Evolutionary conservation across 2,888 invertebrate species (phyloP).

Genomic region (Protodeltote pygarga): DNA sequence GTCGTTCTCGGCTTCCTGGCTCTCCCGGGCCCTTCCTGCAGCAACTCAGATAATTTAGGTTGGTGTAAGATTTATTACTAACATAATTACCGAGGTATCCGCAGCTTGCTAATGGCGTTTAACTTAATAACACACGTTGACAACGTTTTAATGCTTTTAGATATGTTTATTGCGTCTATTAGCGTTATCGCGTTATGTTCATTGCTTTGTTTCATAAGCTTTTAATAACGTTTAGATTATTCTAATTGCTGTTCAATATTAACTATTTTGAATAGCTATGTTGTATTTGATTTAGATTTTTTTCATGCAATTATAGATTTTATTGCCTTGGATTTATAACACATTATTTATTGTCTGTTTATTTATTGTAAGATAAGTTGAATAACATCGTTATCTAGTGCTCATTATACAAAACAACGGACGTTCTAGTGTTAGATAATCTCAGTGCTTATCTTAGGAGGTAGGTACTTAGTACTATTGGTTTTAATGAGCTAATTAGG

Average conservation of each 20-base stretch:
- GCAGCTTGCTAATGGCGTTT: slow-evolving; percentile 63
- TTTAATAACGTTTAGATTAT: slow-evolving; percentile 12
- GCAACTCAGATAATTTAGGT: slow-evolving; percentile 83
- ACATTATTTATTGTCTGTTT: slow-evolving; percentile 15
- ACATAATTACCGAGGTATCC: slow-evolving; percentile 65
- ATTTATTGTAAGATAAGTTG: slow-evolving; percentile 12
- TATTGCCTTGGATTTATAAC: slow-evolving; percentile 7
- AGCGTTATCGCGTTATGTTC: slow-evolving; percentile 41
- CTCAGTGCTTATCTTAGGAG: slow-evolving; percentile 21
- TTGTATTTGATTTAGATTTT: too few species aligned
- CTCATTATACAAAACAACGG: slow-evolving; percentile 5
- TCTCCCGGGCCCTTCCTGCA: slow-evolving; percentile 73
- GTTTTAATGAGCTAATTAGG: slow-evolving; percentile 18
- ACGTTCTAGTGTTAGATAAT: slow-evolving; percentile 5
- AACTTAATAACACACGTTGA: slow-evolving; percentile 60
- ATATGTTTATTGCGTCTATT: slow-evolving; percentile 44
- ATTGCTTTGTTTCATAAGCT: slow-evolving; percentile 19
- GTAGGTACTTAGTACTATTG: slow-evolving; percentile 7
- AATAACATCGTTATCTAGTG: slow-evolving; percentile 16
- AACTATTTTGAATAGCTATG: too few species aligned
- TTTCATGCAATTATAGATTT: slow-evolving; percentile 5
- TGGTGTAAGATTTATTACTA: slow-evolving; percentile 69
- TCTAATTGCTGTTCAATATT: too few species aligned
- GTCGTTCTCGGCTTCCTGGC: slow-evolving; percentile 68
- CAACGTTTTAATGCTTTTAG: slow-evolving; percentile 52